These are phyloP conservation scores for Sinocyclocheilus rhinocerous DNA, from an alignment of 2,113 vertebrate genomes.

Conservation along the genomic window DNA sequence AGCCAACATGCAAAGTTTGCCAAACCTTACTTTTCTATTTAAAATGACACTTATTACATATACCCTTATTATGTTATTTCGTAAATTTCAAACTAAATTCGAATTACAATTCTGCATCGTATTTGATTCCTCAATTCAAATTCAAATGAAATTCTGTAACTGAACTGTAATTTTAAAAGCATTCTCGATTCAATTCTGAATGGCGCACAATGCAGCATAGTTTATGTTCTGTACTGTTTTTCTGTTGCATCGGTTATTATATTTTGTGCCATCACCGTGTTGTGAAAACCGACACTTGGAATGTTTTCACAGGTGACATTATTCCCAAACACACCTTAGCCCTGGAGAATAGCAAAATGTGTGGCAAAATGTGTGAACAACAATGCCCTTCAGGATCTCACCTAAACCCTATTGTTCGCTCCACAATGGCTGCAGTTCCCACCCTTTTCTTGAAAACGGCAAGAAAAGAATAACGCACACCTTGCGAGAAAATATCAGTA, in stretches of 20 bases:
- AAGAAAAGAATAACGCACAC: background rate
- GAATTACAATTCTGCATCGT: background rate
- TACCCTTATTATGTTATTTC: background rate
- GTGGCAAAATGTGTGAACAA: constrained; percentile 45
- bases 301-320: constrained; percentile 11
- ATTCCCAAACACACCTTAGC: constrained; percentile 45
- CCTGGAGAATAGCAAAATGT: constrained; percentile 54
- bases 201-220: background rate
- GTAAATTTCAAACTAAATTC: background rate
- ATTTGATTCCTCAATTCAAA: background rate
- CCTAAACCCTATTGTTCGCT: constrained; percentile 64
- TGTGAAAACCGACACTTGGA: constrained; percentile 24
- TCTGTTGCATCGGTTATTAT: background rate
- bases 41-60: background rate
- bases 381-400: constrained; percentile 52
- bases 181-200: background rate
- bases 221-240: background rate
- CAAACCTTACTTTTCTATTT: background rate
- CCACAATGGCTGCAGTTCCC: constrained; percentile 63
- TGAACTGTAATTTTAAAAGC: background rate
- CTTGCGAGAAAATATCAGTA: constrained; percentile 26
- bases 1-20: background rate
- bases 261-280: constrained; percentile 12
- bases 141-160: background rate
- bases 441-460: constrained; percentile 68